Percentiles rank a stretch among this genome's conserved stretches.
phyloP scores from a whole-genome alignment of 2,113 vertebrate genomes.

The Tragelaphus strepsiceros region DNA sequence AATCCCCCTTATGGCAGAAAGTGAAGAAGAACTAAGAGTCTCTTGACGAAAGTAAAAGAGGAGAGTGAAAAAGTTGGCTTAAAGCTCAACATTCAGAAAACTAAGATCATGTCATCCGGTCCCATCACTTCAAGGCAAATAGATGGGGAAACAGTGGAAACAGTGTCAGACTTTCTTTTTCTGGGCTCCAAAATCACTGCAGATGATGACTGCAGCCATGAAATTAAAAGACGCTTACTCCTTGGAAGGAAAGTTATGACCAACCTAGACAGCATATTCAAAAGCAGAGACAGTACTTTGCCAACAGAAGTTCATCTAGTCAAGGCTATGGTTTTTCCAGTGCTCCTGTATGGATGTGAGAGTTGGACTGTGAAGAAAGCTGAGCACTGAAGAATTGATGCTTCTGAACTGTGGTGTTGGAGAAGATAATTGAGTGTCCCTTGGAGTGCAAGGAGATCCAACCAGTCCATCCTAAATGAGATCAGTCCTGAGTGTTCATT shows the following conservation, averaged over 20 bases:
- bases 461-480: not conserved
- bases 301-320: not conserved
- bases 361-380: not conserved
- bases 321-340: not conserved
- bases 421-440: not conserved
- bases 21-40: not conserved
- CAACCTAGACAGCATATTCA: too few species aligned
- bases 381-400: rapidly evolving
- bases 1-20: not conserved
- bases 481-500: not conserved
- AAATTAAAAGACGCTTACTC: not conserved
- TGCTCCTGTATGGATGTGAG: not conserved
- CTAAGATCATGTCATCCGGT: not conserved
- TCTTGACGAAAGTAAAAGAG: not conserved
- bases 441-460: not conserved
- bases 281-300: not conserved
- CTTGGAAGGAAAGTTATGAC: too few species aligned
- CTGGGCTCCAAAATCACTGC: not conserved
- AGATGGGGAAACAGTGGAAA: not conserved
- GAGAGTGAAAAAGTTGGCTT: not conserved
- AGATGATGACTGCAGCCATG: not conserved
- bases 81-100: not conserved
- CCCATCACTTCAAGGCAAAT: not conserved
- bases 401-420: not conserved
- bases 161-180: not conserved